phyloP scores from a whole-genome alignment of 2,113 vertebrate species.

The Tyrannus savana region DNA sequence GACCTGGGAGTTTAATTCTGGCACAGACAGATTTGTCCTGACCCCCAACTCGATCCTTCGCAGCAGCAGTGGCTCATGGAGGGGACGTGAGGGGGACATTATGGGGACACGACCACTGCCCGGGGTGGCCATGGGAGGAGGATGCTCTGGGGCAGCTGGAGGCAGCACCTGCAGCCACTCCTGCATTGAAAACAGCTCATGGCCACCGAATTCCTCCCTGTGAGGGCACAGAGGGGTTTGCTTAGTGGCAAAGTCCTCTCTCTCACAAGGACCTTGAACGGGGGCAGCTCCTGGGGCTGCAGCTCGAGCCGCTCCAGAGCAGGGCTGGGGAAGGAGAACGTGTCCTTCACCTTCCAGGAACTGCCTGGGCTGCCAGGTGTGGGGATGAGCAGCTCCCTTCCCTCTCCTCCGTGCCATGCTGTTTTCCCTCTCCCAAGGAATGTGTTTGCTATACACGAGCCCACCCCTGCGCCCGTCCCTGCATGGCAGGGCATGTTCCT shows the following conservation, averaged over 20 bases:
- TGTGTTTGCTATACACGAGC: slow-evolving; percentile 44
- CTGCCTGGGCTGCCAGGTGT: background rate
- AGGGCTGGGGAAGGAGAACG: background rate
- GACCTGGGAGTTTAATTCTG: background rate
- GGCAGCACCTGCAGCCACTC: background rate
- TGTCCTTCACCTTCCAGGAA: background rate
- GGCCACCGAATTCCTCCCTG: rapidly evolving
- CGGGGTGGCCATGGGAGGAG: background rate
- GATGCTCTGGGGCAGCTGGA: background rate
- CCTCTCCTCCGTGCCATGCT: background rate
- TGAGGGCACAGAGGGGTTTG: background rate
- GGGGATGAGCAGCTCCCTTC: background rate
- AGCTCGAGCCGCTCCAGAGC: rapidly evolving
- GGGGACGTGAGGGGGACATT: rapidly evolving
- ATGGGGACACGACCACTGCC: background rate
- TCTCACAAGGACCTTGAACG: background rate
- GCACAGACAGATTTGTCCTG: background rate
- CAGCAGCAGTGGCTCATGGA: background rate
- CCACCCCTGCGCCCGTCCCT: slow-evolving; percentile 41
- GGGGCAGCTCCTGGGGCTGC: background rate
- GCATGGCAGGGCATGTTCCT: slow-evolving; percentile 51
- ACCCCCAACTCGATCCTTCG: background rate
- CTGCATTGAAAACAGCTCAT: rapidly evolving
- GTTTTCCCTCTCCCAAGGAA: slow-evolving; percentile 14
- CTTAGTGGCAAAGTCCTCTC: background rate